Evolutionary conservation across 2,888 invertebrate genomes (phyloP).

Genomic region (Herminia tarsipennalis): DNA sequence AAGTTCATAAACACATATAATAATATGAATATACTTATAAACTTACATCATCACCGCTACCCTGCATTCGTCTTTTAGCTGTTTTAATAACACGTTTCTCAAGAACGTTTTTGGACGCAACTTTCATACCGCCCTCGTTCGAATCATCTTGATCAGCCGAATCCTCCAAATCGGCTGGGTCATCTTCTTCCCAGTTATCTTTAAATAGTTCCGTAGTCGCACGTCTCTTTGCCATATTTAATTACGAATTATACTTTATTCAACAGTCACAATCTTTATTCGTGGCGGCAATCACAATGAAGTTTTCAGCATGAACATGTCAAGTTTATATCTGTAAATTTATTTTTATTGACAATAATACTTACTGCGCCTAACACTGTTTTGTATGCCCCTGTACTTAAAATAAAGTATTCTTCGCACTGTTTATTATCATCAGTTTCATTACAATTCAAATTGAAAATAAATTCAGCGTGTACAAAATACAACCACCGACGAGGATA

Average conservation of each 20-base stretch:
- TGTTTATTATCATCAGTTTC: too few relatives aligned
- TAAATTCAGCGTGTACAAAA: too few relatives aligned
- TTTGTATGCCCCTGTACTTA: too few relatives aligned
- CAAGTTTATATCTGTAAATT: too few relatives aligned
- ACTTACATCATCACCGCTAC: conserved; percentile 46
- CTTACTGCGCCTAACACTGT: too few relatives aligned
- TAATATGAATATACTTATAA: too few relatives aligned
- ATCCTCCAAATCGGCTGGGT: conserved; percentile 77
- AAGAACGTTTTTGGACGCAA: conserved; percentile 88
- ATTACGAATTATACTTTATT: neutral
- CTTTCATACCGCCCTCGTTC: conserved; percentile 90
- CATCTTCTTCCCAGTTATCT: conserved; percentile 94
- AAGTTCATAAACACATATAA: too few relatives aligned
- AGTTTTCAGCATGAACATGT: conserved; percentile 27
- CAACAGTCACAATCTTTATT: conserved; percentile 4
- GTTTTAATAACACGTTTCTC: conserved; percentile 92
- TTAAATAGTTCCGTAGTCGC: conserved; percentile 92
- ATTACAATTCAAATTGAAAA: too few relatives aligned
- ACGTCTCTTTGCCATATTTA: conserved; percentile 89
- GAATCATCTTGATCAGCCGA: conserved; percentile 65
- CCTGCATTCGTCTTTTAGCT: conserved; percentile 88
- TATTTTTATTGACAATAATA: too few relatives aligned
- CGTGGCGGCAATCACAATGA: conserved; percentile 30
- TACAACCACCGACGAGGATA: too few relatives aligned
- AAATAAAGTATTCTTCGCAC: too few relatives aligned